phyloP scores from a whole-genome alignment of 2,888 invertebrate genomes.

The Beris chalybata region DNA sequence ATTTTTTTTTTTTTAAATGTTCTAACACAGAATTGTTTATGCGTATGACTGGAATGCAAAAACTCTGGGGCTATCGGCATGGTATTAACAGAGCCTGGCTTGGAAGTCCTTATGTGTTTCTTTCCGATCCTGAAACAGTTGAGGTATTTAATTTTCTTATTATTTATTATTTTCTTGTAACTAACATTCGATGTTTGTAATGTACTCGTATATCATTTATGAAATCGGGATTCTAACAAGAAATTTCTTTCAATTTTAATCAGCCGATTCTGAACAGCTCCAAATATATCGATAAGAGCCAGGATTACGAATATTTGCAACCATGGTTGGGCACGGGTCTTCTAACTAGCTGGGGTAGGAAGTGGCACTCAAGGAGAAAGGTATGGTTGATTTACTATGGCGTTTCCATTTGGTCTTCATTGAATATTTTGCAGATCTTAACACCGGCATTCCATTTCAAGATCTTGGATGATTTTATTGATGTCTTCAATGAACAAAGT shows the following conservation, averaged over 20 bases:
- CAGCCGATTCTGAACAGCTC: conserved; percentile 62
- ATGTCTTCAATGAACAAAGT: conserved; percentile 66
- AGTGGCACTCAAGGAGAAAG: conserved; percentile 66
- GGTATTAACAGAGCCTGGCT: conserved; percentile 60
- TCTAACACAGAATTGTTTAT: conserved; percentile 57
- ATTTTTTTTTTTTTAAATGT: conserved; percentile 22
- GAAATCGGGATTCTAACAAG: conserved; percentile 2
- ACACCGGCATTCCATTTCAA: conserved; percentile 72
- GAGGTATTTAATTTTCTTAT: conserved; percentile 49
- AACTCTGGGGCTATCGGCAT: conserved; percentile 58
- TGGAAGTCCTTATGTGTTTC: conserved; percentile 58
- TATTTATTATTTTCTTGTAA: conserved; percentile 7
- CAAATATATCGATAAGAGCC: conserved; percentile 63
- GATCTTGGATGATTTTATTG: conserved; percentile 68
- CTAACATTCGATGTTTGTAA: not conserved
- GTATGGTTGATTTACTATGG: conserved; percentile 42
- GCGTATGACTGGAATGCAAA: conserved; percentile 57
- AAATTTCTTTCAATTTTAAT: conserved; percentile 35
- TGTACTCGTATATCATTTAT: not conserved
- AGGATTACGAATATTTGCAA: conserved; percentile 60
- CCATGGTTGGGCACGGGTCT: conserved; percentile 65
- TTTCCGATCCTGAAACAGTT: conserved; percentile 59
- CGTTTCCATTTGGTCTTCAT: not conserved
- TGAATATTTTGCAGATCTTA: conserved; percentile 54
- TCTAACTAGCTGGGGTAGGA: conserved; percentile 60